A percentile compares a stretch with the other conserved stretches of the same genome.
phyloP scores from a whole-genome alignment of 2,113 vertebrate genomes.

The Malurus elegans region DNA sequence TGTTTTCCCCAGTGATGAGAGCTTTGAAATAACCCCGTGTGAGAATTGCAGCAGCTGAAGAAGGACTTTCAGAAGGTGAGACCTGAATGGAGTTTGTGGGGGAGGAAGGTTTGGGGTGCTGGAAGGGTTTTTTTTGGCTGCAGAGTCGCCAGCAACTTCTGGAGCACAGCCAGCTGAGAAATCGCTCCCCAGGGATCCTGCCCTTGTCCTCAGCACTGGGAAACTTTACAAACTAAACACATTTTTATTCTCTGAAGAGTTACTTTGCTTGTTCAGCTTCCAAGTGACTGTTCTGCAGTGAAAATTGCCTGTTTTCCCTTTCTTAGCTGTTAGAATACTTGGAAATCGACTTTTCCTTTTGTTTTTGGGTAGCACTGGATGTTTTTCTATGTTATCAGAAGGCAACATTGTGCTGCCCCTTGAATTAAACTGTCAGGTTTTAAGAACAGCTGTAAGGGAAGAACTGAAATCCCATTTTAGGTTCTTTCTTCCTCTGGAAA shows the following conservation, averaged over 20 bases:
- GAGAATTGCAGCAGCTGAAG: neutral
- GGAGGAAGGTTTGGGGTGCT: neutral
- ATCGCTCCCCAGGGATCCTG: neutral
- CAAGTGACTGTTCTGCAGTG: neutral
- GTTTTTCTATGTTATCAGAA: neutral
- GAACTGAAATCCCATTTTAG: neutral
- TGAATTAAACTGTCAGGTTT: neutral
- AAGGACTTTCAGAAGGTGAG: neutral
- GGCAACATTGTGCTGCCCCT: neutral
- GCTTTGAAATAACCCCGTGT: neutral
- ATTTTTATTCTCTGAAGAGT: neutral
- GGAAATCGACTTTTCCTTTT: neutral
- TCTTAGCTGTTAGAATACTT: neutral
- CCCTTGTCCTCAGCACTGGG: neutral
- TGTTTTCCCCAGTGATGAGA: neutral
- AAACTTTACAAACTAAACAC: neutral
- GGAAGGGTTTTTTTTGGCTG: neutral
- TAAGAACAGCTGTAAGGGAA: neutral
- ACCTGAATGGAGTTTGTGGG: fast-evolving
- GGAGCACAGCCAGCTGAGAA: neutral
- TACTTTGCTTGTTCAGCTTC: neutral
- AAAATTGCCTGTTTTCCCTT: neutral
- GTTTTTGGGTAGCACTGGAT: neutral
- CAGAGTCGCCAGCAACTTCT: neutral
- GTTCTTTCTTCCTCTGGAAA: neutral